Percentiles rank a stretch among this genome's conserved stretches.
These are phyloP conservation scores for Dasypus novemcinctus DNA, from an alignment of 2,113 vertebrate species.

Conservation along the genomic window DNA sequence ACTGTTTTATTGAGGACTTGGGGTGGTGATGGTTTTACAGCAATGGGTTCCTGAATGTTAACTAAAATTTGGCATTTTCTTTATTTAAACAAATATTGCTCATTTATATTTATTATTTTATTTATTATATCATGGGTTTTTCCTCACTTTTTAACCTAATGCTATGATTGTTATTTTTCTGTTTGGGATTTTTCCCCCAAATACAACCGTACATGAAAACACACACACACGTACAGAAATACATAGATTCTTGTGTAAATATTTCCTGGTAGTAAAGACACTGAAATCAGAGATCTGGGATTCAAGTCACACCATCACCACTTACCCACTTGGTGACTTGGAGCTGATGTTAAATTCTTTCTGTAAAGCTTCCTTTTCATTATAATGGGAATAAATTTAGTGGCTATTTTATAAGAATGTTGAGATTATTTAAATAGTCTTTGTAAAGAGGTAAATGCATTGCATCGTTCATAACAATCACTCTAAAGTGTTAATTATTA, in stretches of 20 bases:
- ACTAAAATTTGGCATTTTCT: not conserved
- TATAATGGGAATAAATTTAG: not conserved
- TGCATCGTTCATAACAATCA: too few species aligned
- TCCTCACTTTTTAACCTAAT: not conserved
- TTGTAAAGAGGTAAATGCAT: not conserved
- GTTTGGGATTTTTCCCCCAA: not conserved
- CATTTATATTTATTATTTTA: not conserved
- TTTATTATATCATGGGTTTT: not conserved
- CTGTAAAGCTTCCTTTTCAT: not conserved
- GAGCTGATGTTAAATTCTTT: not conserved
- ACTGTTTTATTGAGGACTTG: not conserved
- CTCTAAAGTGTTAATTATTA: not conserved
- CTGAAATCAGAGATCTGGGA: too few species aligned
- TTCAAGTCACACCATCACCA: not conserved
- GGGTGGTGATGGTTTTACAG: not conserved
- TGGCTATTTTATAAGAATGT: not conserved
- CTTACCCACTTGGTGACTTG: rapidly evolving
- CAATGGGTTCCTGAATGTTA: not conserved
- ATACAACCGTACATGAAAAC: not conserved
- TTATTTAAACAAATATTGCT: not conserved
- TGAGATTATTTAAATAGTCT: not conserved
- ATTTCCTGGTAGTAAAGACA: not conserved
- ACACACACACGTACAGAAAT: not conserved
- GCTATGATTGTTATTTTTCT: not conserved
- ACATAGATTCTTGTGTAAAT: not conserved